Percentiles rank a stretch among this genome's conserved stretches.
Conservation (phyloP, 64 coral and sea anemone genomes). For the Catalaphyllia jardinei region DNA sequence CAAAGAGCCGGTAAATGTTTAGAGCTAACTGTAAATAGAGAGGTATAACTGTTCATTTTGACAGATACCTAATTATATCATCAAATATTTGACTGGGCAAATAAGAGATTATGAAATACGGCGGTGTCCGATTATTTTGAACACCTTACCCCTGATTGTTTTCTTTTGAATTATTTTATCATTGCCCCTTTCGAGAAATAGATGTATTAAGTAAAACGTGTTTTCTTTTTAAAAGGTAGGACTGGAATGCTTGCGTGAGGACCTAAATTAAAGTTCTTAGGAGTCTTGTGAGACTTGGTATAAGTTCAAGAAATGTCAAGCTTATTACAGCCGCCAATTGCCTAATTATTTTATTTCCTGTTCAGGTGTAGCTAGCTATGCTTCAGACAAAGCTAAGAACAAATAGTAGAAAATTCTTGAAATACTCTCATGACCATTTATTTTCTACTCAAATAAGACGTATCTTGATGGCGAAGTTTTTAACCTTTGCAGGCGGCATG, state of each 20-base stretch:
- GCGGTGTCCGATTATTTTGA: neutral
- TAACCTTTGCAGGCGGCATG: slow-evolving; percentile 13
- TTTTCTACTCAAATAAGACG: neutral
- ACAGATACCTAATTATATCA: slow-evolving; percentile 32
- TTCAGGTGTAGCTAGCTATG: neutral
- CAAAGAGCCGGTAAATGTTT: slow-evolving; percentile 71
- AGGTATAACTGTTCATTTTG: neutral
- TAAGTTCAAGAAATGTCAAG: slow-evolving; percentile 42
- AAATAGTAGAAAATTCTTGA: slow-evolving; percentile 5
- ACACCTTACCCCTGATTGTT: neutral
- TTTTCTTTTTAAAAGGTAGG: neutral
- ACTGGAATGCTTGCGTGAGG: slow-evolving; percentile 13
- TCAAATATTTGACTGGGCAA: neutral
- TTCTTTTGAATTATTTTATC: neutral
- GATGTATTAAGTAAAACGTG: neutral
- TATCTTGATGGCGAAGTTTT: neutral
- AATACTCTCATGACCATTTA: neutral
- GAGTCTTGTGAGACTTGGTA: neutral
- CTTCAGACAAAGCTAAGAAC: neutral
- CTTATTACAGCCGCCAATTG: slow-evolving; percentile 45
- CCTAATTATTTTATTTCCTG: slow-evolving; percentile 45
- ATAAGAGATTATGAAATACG: neutral
- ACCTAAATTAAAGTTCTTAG: slow-evolving; percentile 3
- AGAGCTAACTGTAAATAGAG: slow-evolving; percentile 36
- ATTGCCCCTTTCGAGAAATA: neutral